phyloP scores from a whole-genome alignment of 2,888 invertebrate species.

The Drosophila mimica region DNA sequence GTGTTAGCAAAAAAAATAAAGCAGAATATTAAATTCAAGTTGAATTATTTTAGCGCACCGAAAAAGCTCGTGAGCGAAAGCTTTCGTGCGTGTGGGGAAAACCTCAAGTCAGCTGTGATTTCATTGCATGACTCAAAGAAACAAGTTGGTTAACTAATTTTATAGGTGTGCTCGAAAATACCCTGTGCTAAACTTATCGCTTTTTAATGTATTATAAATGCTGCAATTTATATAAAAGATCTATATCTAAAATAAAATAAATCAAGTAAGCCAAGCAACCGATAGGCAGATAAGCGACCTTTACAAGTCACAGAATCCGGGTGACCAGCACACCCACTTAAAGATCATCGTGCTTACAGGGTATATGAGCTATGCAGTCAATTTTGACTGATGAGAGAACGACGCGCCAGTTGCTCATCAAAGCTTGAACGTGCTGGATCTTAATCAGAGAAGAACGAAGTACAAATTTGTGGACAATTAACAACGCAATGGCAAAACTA shows the following conservation, averaged over 20 bases:
- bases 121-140: conserved; percentile 46
- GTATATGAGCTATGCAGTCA: conserved; percentile 22
- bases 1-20: conserved; percentile 63
- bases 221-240: not conserved
- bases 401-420: conserved; percentile 53
- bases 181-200: conserved; percentile 9
- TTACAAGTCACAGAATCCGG: not conserved
- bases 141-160: not conserved
- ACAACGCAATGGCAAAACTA: conserved; percentile 64
- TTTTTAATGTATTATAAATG: not conserved
- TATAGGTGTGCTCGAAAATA: not conserved
- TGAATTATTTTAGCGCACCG: conserved; percentile 23
- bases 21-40: not conserved
- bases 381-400: conserved; percentile 35
- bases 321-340: not conserved
- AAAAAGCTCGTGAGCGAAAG: conserved; percentile 46
- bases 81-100: conserved; percentile 37
- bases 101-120: conserved; percentile 32
- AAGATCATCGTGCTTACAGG: not conserved
- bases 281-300: not conserved
- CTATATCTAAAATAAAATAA: not conserved
- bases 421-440: conserved; percentile 53
- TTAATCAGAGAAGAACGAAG: conserved; percentile 19
- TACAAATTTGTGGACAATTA: conserved; percentile 43
- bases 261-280: not conserved